These are phyloP conservation scores for Cepphus grylle DNA, from an alignment of 2,113 vertebrate genomes.

Conservation along the genomic window DNA sequence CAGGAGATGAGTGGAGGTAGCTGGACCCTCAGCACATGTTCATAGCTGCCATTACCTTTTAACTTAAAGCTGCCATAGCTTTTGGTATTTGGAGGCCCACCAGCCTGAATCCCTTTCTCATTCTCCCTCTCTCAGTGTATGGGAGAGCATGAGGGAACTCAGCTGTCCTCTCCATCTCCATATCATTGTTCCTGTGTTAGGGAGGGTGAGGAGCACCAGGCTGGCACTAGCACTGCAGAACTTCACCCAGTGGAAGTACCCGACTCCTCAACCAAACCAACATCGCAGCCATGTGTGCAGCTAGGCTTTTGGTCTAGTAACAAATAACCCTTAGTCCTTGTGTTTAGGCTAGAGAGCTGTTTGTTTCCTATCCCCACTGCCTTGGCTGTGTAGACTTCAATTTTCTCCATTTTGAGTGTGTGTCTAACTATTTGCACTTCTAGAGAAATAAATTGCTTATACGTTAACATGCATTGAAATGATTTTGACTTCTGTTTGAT, in stretches of 20 bases:
- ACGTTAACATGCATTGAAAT: neutral
- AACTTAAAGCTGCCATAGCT: neutral
- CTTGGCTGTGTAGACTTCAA: neutral
- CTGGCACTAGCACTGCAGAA: neutral
- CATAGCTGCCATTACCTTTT: neutral
- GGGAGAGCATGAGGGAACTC: neutral
- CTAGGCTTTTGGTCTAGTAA: neutral
- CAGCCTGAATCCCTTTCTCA: neutral
- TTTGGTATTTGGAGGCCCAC: neutral
- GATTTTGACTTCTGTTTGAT: neutral
- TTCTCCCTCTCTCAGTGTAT: neutral
- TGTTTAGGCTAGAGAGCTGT: neutral
- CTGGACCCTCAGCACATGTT: accelerated
- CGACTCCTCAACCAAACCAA: neutral
- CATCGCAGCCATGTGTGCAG: accelerated
- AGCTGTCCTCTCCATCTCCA: neutral
- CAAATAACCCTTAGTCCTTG: neutral
- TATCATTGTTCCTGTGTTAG: neutral
- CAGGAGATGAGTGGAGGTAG: neutral
- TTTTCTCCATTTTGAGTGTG: neutral
- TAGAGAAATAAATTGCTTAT: neutral
- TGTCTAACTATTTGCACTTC: neutral
- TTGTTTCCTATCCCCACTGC: neutral
- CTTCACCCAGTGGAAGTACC: neutral
- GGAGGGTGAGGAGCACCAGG: neutral